Base-by-base conservation (phyloP, 1,140 invertebrate genomes). In the Tribolium madens region DNA sequence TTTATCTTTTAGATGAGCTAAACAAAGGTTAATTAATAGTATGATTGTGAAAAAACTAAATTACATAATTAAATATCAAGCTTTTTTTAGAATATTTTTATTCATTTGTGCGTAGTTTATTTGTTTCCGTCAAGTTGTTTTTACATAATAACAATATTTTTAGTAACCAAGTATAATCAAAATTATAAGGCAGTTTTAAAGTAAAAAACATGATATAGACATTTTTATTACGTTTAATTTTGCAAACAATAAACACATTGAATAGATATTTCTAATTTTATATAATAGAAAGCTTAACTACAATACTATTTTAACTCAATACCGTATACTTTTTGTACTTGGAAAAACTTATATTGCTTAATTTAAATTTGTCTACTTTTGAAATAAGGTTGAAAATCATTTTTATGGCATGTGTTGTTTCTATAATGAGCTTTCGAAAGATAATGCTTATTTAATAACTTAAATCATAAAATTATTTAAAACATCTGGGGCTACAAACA, bases 311-410 rank as follows among this genome's bases (percentile, higher is more conserved):
- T 57, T 57, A 57, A 57, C 52, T n/a, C 10, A 57, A 26, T 57
- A 57, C 21, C 10, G 52, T 10, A 26, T 18, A 18, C 10, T 18
- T 17, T 57, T 21, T 17, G 52, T 21, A 18, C 52, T 10, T 21
- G 52, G 2, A 57, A 17, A 21, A 57, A 7, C 52, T 57, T 57
- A 21, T 57, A n/a, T 21, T 17, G 2, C 52, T 57, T 15, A 21
- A 21, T 57, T 57, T 57, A 57, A 57, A 15, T 57, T 57, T 18
- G 52, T 57, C 52, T 18, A 57, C 10, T 57, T 17, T n/a, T 17
- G 18, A 17, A 57, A 57, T 15, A 42, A 7, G 0, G 36, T 3
- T n/a, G 9, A 42, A 42, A 42, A 42, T 42, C 36, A 42, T 7
- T 42, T 36, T 42, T 42, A 2, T 2, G 36, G 2, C 2, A 42